phyloP scores from a whole-genome alignment of 2,888 invertebrate genomes.

The Himalopsyche kuldschensis region DNA sequence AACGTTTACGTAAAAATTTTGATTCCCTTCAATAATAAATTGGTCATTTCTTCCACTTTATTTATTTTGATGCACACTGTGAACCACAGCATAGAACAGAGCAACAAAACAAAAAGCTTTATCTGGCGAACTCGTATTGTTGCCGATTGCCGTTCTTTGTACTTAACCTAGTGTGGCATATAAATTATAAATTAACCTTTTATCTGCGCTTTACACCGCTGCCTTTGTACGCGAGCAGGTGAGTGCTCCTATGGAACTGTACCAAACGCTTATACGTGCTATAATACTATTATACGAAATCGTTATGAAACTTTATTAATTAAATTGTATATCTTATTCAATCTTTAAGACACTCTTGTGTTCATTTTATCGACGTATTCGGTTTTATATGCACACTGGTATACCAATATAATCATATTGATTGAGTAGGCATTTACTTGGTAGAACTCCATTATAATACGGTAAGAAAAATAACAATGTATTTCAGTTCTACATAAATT shows the following conservation, averaged over 20 bases:
- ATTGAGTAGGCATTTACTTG: too few relatives aligned
- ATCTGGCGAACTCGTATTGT: neutral
- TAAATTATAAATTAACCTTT: constrained; percentile 10
- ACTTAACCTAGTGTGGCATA: constrained; percentile 1
- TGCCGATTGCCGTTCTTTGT: neutral
- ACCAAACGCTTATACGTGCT: neutral
- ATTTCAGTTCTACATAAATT: too few relatives aligned
- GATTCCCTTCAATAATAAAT: too few relatives aligned
- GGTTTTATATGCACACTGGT: too few relatives aligned
- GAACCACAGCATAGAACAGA: neutral
- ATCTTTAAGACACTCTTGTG: neutral
- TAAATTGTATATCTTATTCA: neutral
- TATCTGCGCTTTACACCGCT: constrained; percentile 3
- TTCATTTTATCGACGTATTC: neutral
- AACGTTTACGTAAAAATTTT: too few relatives aligned
- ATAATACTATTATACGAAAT: neutral
- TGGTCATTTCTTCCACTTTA: neutral
- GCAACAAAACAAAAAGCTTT: neutral
- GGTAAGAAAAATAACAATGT: too few relatives aligned
- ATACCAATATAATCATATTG: too few relatives aligned
- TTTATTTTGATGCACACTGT: neutral
- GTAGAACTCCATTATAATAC: too few relatives aligned
- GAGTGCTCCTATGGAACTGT: neutral
- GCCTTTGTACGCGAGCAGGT: neutral
- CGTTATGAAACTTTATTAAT: neutral